Evolutionary conservation across 2,797 vertebrate genomes (phyloP).

Genomic region (Zenarchopterus dispar): DNA sequence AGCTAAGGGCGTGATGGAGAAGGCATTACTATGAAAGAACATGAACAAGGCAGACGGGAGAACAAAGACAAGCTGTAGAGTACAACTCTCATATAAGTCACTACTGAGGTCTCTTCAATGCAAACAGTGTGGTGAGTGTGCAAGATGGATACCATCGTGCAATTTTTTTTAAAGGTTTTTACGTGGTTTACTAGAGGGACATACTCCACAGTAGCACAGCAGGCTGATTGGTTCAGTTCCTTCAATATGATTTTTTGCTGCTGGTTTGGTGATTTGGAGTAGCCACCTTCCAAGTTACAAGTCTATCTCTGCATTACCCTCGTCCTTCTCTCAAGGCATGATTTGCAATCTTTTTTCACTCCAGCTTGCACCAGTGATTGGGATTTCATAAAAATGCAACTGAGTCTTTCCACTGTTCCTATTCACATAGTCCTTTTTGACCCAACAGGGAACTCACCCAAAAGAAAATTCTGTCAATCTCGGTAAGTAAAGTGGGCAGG

Average conservation of each 20-base stretch:
- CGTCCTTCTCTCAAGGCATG: slow-evolving; percentile 17
- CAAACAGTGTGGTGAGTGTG: slow-evolving; percentile 1
- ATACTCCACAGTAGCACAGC: not conserved
- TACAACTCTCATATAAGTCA: not conserved
- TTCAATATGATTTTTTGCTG: slow-evolving; percentile 1
- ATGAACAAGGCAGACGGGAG: slow-evolving; percentile 22
- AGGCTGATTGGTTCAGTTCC: slow-evolving; percentile 6
- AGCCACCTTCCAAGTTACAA: too few species aligned
- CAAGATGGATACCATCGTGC: not conserved
- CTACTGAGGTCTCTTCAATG: slow-evolving; percentile 19
- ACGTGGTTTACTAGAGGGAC: not conserved
- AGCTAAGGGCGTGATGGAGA: slow-evolving; percentile 31
- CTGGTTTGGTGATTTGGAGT: slow-evolving; percentile 14
- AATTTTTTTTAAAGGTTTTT: not conserved
- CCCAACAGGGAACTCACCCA: slow-evolving; percentile 20
- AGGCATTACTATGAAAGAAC: slow-evolving; percentile 32
- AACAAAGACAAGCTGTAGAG: slow-evolving; percentile 26
- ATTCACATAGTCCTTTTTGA: slow-evolving; percentile 17
- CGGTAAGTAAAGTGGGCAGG: slow-evolving; percentile 5
- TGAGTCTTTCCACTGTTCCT: slow-evolving; percentile 26
- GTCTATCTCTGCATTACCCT: slow-evolving; percentile 28
- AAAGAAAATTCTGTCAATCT: slow-evolving; percentile 25
- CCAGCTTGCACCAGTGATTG: slow-evolving; percentile 13
- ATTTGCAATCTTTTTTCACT: slow-evolving; percentile 20
- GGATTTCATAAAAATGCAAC: slow-evolving; percentile 28